Percentiles rank a stretch among this genome's conserved stretches.
These are phyloP conservation scores for Lysandra bellargus DNA, from an alignment of 2,888 invertebrate genomes.

Conservation along the genomic window DNA sequence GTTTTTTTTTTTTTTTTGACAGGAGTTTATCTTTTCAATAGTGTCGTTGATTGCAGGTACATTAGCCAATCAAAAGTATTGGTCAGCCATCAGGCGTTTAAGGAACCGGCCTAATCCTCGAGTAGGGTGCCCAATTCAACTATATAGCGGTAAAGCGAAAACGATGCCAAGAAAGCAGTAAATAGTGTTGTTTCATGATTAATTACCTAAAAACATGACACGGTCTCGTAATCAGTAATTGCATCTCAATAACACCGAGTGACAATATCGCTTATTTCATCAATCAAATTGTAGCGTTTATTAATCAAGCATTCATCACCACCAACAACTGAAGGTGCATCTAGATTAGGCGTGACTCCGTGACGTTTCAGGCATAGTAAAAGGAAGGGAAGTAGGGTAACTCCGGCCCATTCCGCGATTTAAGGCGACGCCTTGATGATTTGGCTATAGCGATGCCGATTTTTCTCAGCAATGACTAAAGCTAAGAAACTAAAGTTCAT, in stretches of 20 bases:
- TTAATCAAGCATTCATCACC: neutral
- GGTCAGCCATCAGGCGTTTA: no score
- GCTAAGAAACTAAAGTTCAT: no score
- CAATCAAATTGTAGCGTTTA: neutral
- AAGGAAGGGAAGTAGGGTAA: no score
- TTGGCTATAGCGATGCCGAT: no score
- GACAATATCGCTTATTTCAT: constrained; percentile 3
- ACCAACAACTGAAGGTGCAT: neutral
- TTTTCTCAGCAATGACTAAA: no score
- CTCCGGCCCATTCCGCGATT: no score
- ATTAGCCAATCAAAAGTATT: neutral
- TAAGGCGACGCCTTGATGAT: no score
- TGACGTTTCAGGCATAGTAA: neutral
- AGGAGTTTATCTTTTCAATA: neutral
- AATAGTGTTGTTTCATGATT: neutral
- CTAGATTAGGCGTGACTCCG: neutral
- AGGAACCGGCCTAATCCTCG: no score
- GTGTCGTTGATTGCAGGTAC: neutral
- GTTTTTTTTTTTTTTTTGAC: neutral
- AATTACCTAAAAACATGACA: neutral
- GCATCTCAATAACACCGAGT: neutral
- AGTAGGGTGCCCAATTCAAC: no score
- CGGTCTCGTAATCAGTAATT: neutral
- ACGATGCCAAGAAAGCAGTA: neutral
- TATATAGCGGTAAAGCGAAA: no score